Conservation (phyloP, 1,140 invertebrate species). For the Leptestheria dahalacensis region DNA sequence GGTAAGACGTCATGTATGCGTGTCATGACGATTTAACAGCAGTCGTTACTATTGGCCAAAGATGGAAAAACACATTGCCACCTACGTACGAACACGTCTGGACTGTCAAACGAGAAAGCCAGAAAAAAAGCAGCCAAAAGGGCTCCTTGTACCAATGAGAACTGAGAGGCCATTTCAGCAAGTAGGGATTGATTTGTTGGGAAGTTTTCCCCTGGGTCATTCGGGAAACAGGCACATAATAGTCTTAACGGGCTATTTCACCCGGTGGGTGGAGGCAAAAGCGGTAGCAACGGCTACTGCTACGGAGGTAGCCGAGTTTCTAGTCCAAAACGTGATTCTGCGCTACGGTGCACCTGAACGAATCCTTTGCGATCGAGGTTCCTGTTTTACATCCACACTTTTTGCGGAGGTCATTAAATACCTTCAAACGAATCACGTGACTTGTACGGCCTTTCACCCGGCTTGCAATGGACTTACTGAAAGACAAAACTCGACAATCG, state of each 20-base stretch:
- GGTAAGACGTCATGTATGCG: not conserved
- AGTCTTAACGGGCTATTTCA: not conserved
- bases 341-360: slow-evolving; percentile 5
- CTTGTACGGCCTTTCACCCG: slow-evolving; percentile 21
- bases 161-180: not conserved
- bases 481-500: slow-evolving; percentile 19
- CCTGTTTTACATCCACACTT: slow-evolving; percentile 7
- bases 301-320: not conserved
- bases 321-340: slow-evolving; percentile 20
- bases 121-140: not conserved
- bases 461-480: slow-evolving; percentile 23
- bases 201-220: not conserved
- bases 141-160: not conserved
- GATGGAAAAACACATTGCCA: slow-evolving; percentile 3
- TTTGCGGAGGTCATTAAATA: slow-evolving; percentile 18
- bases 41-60: slow-evolving; percentile 12
- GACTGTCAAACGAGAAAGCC: slow-evolving; percentile 12
- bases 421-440: slow-evolving; percentile 19
- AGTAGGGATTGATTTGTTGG: not conserved
- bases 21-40: slow-evolving; percentile 9
- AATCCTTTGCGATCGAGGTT: not conserved
- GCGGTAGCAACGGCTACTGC: slow-evolving; percentile 15
- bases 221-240: not conserved
- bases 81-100: slow-evolving; percentile 9
- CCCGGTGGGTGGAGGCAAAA: slow-evolving; percentile 20